Evolutionary conservation across 2,797 vertebrate genomes (phyloP), one percentile per base, ranked within the genome.

Genomic region (Thamnophis elegans): DNA sequence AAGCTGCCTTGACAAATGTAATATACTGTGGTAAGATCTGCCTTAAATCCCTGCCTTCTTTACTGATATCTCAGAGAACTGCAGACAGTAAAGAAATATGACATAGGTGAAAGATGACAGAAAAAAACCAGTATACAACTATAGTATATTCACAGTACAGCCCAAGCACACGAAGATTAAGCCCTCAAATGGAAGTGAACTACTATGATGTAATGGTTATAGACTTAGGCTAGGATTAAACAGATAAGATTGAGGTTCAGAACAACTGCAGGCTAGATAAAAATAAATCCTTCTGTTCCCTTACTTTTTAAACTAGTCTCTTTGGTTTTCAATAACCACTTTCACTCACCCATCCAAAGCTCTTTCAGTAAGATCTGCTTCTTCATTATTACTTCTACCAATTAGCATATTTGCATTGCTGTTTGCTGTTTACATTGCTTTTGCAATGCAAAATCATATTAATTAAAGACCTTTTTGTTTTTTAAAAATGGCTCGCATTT

Each of bases 1-100:
- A 99, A 89, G 99, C 99, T 91, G 99, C 99, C 95, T 99, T 99
- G 95, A 99, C 99, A 2, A 99, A 99, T 4, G 98, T 99, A 89
- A 99, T 99, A 94, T 99, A 99, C 11, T 99, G 99, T 2, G 98
- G 98, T 1, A 99, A 95, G 88, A 99, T 97, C 94, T 99, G 98
- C 94, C 99, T 98, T 36, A 99, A 97, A 96, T 99, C 99, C 91
- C 99, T 96, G 56, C 98, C 99, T 93, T 98, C 96, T 88, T 99
- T 98, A 1, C 98, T 98, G 95, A 99, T 99, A 96, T 99, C 99
- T 91, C 99, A 97, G 82, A 99, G 97, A 88, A 99, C 99, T 99
- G 92, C 0, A 16, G 91, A 90, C 53, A 91, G 93, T 95, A 92
- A 89, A 18, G 18, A 0, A 94, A 94, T 56, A 91, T 58, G 18